Evolutionary conservation across 2,888 invertebrate genomes (phyloP).

Genomic region (Trachelus troglodyta): DNA sequence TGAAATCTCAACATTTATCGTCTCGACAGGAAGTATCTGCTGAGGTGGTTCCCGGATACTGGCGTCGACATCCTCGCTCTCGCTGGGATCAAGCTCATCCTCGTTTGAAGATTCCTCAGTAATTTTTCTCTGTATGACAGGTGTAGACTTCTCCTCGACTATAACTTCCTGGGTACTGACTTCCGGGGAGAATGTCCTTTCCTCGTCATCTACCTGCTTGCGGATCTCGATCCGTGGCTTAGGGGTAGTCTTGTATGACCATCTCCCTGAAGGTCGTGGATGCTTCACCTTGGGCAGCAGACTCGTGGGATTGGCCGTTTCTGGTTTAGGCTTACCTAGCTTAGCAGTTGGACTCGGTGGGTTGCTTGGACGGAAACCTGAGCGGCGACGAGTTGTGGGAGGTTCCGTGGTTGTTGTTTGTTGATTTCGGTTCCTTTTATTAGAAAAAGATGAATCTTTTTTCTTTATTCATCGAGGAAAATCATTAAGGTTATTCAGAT

Average conservation of each 20-base stretch:
- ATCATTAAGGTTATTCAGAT: not conserved
- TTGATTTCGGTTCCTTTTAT: slow-evolving; percentile 33
- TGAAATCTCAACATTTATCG: slow-evolving; percentile 88
- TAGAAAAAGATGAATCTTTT: not conserved
- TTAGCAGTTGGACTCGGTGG: slow-evolving; percentile 67
- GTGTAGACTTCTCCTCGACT: slow-evolving; percentile 15
- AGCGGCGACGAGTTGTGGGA: slow-evolving; percentile 64
- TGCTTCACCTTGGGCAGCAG: slow-evolving; percentile 85
- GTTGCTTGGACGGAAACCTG: slow-evolving; percentile 78
- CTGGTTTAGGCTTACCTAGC: slow-evolving; percentile 63
- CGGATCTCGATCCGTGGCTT: slow-evolving; percentile 87
- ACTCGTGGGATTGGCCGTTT: slow-evolving; percentile 69
- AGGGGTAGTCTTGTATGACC: slow-evolving; percentile 91
- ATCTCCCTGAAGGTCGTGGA: slow-evolving; percentile 84
- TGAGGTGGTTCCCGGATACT: slow-evolving; percentile 56
- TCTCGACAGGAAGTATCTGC: slow-evolving; percentile 76
- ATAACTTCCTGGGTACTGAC: slow-evolving; percentile 64
- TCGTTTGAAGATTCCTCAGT: slow-evolving; percentile 51
- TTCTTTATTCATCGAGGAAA: not conserved
- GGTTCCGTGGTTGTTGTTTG: slow-evolving; percentile 53
- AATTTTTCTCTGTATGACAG: slow-evolving; percentile 46
- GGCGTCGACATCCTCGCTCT: slow-evolving; percentile 68
- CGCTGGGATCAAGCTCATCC: slow-evolving; percentile 78
- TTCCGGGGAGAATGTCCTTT: slow-evolving; percentile 54
- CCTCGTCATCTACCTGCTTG: slow-evolving; percentile 70